These are phyloP conservation scores for Actinia tenebrosa DNA, from an alignment of 64 coral and sea anemone genomes.

Conservation along the genomic window DNA sequence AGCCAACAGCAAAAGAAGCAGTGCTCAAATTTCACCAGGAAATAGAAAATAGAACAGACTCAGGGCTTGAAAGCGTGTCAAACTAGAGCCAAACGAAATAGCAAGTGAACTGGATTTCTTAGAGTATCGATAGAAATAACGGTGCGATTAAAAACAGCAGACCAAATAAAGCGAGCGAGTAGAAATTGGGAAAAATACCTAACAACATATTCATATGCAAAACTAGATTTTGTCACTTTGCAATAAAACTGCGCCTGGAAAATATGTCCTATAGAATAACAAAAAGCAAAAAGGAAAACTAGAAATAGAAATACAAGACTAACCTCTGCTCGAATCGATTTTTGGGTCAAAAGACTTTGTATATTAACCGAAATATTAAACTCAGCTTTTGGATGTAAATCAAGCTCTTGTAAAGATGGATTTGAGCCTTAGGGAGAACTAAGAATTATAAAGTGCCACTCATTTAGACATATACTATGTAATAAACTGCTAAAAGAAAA, in stretches of 20 bases:
- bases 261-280: no score
- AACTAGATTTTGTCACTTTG: background rate
- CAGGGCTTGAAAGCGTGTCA: background rate
- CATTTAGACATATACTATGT: background rate
- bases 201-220: background rate
- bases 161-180: background rate
- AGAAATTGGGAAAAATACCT: background rate
- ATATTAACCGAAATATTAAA: background rate
- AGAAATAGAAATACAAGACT: background rate
- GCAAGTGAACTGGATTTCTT: background rate
- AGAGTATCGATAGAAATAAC: constrained; percentile 8
- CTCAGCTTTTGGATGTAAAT: background rate
- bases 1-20: background rate
- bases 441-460: background rate
- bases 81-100: background rate
- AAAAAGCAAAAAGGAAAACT: background rate
- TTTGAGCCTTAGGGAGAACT: background rate
- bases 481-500: background rate
- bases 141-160: background rate
- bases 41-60: constrained; percentile 1
- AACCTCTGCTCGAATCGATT: background rate
- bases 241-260: background rate
- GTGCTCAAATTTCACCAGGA: background rate
- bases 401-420: background rate
- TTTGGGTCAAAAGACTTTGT: background rate